Percentiles rank a stretch among this genome's conserved stretches.
Evolutionary conservation across 2,888 invertebrate species (phyloP).

Genomic region (Drosophila sordidula): DNA sequence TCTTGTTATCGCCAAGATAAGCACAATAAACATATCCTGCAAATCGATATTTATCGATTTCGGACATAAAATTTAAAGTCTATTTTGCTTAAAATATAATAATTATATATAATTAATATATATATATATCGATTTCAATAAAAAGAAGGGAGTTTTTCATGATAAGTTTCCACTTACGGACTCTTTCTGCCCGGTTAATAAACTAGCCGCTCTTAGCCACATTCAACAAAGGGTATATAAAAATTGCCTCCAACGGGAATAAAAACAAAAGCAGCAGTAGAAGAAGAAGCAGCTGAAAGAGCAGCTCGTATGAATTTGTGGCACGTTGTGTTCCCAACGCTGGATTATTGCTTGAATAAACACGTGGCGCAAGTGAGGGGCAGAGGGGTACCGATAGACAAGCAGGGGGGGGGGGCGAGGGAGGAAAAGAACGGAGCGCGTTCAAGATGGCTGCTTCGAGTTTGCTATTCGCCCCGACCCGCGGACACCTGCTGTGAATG

Average conservation of each 20-base stretch:
- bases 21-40: too few relatives aligned
- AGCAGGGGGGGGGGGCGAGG: neutral
- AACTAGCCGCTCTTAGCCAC: too few relatives aligned
- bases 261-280: neutral
- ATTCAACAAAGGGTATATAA: too few relatives aligned
- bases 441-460: slow-evolving; percentile 7
- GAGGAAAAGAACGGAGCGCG: neutral
- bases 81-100: too few relatives aligned
- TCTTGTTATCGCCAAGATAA: too few relatives aligned
- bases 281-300: slow-evolving; percentile 11
- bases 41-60: neutral
- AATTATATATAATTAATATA: too few relatives aligned
- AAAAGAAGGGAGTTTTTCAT: too few relatives aligned
- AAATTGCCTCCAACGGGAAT: neutral
- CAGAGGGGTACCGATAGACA: neutral
- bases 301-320: slow-evolving; percentile 48
- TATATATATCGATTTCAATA: too few relatives aligned
- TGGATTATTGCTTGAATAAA: slow-evolving; percentile 48
- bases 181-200: too few relatives aligned
- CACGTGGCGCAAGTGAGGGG: slow-evolving; percentile 4
- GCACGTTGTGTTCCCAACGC: slow-evolving; percentile 44
- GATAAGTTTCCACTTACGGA: too few relatives aligned
- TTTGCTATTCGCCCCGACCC: slow-evolving; percentile 20
- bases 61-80: too few relatives aligned
- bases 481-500: slow-evolving; percentile 56